phyloP scores from a whole-genome alignment of 2,888 invertebrate species.

The Aromia moschata region DNA sequence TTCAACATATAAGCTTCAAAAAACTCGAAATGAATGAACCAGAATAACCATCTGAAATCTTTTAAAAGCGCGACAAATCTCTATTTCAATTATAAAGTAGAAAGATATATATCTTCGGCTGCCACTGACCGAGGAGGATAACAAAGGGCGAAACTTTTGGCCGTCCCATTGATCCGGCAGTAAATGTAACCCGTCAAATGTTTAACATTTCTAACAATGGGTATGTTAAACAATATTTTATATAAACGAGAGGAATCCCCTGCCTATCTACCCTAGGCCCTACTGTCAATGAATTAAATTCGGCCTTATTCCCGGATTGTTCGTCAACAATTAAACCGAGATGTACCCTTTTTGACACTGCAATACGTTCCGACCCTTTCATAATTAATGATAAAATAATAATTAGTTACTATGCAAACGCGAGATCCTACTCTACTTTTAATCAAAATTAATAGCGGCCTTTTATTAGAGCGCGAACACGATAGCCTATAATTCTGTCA shows the following conservation, averaged over 20 bases:
- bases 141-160: slow-evolving; percentile 7
- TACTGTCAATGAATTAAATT: slow-evolving; percentile 17
- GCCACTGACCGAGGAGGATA: neutral
- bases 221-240: slow-evolving; percentile 14
- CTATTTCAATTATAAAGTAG: too few relatives aligned
- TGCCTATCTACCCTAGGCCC: slow-evolving; percentile 4
- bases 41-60: too few relatives aligned
- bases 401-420: neutral
- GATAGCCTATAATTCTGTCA: too few relatives aligned
- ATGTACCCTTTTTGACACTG: slow-evolving; percentile 6
- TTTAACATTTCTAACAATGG: slow-evolving; percentile 15
- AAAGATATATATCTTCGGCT: neutral
- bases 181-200: slow-evolving; percentile 5
- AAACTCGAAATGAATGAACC: too few relatives aligned
- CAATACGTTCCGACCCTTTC: neutral
- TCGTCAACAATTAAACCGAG: slow-evolving; percentile 16
- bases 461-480: too few relatives aligned
- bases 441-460: neutral
- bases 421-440: neutral
- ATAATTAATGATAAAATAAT: neutral
- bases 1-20: too few relatives aligned
- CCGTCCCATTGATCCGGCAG: neutral
- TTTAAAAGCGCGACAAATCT: too few relatives aligned
- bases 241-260: neutral
- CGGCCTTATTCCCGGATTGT: slow-evolving; percentile 14